A percentile compares a stretch with the other conserved stretches of the same genome.
These are phyloP conservation scores for Hycleus phaleratus DNA, from an alignment of 1,140 invertebrate genomes.

Conservation along the genomic window DNA sequence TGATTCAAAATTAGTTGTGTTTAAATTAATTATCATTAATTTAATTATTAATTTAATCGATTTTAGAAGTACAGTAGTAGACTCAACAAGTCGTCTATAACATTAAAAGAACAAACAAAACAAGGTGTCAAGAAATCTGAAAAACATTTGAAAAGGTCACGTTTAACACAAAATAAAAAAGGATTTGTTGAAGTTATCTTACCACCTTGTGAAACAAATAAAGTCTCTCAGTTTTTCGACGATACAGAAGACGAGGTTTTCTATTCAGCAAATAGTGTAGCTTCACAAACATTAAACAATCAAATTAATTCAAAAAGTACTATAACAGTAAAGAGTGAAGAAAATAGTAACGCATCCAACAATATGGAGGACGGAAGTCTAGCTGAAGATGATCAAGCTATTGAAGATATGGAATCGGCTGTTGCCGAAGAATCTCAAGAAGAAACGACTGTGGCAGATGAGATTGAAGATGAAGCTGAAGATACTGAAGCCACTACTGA, in stretches of 20 bases:
- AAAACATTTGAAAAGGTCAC: not conserved
- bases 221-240: not conserved
- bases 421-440: slow-evolving; percentile 49
- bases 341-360: slow-evolving; percentile 18
- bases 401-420: too few relatives aligned
- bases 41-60: too few relatives aligned
- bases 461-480: slow-evolving; percentile 35
- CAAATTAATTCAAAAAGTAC: not conserved
- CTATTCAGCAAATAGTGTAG: slow-evolving; percentile 2
- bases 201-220: not conserved
- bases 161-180: slow-evolving; percentile 17
- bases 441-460: slow-evolving; percentile 44
- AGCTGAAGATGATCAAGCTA: too few relatives aligned
- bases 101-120: too few relatives aligned
- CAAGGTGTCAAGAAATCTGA: too few relatives aligned
- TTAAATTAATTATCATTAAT: not conserved
- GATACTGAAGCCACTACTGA: slow-evolving; percentile 21
- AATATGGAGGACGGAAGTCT: too few relatives aligned
- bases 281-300: not conserved
- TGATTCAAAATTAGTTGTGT: not conserved
- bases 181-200: not conserved
- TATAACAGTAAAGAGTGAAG: slow-evolving; percentile 25
- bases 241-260: slow-evolving; percentile 1
- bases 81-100: too few relatives aligned
- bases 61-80: too few relatives aligned